A percentile compares a stretch with the other conserved stretches of the same genome.
These are phyloP conservation scores for Paracentrotus lividus DNA, from an alignment of 53 echinoderm and acorn worm species.

Conservation along the genomic window DNA sequence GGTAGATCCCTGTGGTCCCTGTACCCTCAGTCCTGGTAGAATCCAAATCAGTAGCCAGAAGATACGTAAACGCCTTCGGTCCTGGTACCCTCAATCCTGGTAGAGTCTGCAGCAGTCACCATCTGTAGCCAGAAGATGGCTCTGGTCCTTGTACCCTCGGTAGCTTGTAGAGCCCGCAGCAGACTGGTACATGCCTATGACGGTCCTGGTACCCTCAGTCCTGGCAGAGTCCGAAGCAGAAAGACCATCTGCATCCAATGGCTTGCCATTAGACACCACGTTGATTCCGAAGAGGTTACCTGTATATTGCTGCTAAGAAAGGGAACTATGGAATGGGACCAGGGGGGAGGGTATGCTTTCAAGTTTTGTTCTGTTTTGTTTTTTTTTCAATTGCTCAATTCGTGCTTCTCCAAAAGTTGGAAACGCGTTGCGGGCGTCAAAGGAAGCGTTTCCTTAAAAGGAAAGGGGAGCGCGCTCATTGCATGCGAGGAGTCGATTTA, in stretches of 20 bases:
- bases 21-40: too few species aligned
- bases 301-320: background rate
- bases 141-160: too few species aligned
- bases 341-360: background rate
- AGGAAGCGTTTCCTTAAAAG: background rate
- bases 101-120: background rate
- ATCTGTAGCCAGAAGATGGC: background rate
- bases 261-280: background rate
- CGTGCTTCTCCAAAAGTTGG: background rate
- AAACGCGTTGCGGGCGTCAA: background rate
- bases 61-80: too few species aligned
- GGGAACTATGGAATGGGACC: background rate
- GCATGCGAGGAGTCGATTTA: slow-evolving; percentile 30
- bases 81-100: too few species aligned
- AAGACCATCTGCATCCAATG: too few species aligned
- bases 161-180: too few species aligned
- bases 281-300: background rate
- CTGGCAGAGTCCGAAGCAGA: too few species aligned
- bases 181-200: too few species aligned
- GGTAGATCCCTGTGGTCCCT: too few species aligned
- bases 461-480: background rate
- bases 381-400: background rate
- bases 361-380: background rate
- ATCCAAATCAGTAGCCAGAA: too few species aligned
- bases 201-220: too few species aligned